These are phyloP conservation scores for Acanthochromis polyacanthus DNA, from an alignment of 2,113 vertebrate genomes.

Conservation along the genomic window DNA sequence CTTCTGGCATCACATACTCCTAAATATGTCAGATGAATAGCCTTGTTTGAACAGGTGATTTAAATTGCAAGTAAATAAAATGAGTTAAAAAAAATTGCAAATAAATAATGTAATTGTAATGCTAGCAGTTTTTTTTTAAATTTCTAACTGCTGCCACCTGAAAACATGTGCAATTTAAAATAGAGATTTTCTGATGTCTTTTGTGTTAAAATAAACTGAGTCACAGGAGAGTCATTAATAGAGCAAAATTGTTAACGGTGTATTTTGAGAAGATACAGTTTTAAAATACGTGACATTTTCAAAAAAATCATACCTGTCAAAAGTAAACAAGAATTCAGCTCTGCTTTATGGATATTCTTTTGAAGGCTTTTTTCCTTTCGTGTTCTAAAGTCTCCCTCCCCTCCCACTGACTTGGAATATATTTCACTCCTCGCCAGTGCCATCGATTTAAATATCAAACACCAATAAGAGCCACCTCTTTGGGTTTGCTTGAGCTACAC, in stretches of 20 bases:
- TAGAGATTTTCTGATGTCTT: conserved; percentile 12
- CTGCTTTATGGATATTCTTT: conserved; percentile 40
- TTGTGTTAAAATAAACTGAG: conserved; percentile 41
- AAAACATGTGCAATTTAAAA: conserved; percentile 8
- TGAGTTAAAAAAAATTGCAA: no score
- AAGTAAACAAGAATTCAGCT: conserved; percentile 38
- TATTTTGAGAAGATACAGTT: conserved; percentile 32
- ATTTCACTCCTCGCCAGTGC: conserved; percentile 54
- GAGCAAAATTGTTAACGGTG: conserved; percentile 43
- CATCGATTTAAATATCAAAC: conserved; percentile 82
- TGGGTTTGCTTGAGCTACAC: conserved; percentile 66
- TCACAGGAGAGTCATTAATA: conserved; percentile 54
- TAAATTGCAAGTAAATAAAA: not conserved
- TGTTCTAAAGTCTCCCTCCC: conserved; percentile 24
- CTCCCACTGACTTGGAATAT: conserved; percentile 53
- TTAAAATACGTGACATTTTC: conserved; percentile 48
- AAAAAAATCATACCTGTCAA: conserved; percentile 40
- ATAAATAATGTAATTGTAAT: not conserved
- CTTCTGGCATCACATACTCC: not conserved
- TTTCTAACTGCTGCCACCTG: not conserved
- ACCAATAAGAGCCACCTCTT: conserved; percentile 72
- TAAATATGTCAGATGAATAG: not conserved
- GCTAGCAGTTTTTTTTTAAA: conserved; percentile 1
- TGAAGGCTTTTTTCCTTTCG: conserved; percentile 26
- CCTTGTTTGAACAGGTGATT: not conserved